Conservation (phyloP, 2,888 invertebrate species). For the Gandaritis pyraliata region DNA sequence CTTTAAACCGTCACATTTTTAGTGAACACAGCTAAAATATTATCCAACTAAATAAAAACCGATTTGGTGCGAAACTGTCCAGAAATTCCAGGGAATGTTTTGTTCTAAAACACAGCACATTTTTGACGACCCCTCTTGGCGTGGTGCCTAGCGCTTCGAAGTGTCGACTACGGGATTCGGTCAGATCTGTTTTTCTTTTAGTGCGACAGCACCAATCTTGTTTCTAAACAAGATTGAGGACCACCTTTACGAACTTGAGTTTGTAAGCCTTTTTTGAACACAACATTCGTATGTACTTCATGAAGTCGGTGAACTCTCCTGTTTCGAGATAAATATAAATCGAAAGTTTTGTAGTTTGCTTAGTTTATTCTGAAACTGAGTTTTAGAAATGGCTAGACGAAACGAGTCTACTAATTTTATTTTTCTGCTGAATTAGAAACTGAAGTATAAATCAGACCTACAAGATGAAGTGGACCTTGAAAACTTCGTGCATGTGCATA, state of each 20-base stretch:
- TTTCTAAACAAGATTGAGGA: slow-evolving; percentile 42
- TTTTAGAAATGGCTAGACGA: slow-evolving; percentile 7
- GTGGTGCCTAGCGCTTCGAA: slow-evolving; percentile 48
- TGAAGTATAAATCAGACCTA: slow-evolving; percentile 14
- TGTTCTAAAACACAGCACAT: slow-evolving; percentile 47
- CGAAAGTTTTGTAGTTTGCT: slow-evolving; percentile 6
- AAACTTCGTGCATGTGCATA: slow-evolving; percentile 6
- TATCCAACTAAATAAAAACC: slow-evolving; percentile 54
- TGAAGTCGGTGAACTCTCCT: slow-evolving; percentile 4
- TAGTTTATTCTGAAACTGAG: slow-evolving; percentile 14
- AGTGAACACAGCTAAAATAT: slow-evolving; percentile 56
- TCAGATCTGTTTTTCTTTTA: slow-evolving; percentile 44
- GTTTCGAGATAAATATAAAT: slow-evolving; percentile 15
- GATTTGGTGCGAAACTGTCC: slow-evolving; percentile 48
- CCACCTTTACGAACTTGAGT: slow-evolving; percentile 41
- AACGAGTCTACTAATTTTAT: slow-evolving; percentile 4
- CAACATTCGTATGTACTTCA: slow-evolving; percentile 32
- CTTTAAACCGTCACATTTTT: slow-evolving; percentile 53
- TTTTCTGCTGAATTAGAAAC: slow-evolving; percentile 21
- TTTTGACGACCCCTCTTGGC: slow-evolving; percentile 53
- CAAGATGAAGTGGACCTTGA: slow-evolving; percentile 12
- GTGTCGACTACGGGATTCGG: slow-evolving; percentile 42
- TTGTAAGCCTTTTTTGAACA: slow-evolving; percentile 39
- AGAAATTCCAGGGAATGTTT: slow-evolving; percentile 46
- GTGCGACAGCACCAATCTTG: slow-evolving; percentile 36